These are phyloP conservation scores for Anguilla pacifica DNA, from an alignment of 2,797 vertebrate species.

Conservation along the genomic window DNA sequence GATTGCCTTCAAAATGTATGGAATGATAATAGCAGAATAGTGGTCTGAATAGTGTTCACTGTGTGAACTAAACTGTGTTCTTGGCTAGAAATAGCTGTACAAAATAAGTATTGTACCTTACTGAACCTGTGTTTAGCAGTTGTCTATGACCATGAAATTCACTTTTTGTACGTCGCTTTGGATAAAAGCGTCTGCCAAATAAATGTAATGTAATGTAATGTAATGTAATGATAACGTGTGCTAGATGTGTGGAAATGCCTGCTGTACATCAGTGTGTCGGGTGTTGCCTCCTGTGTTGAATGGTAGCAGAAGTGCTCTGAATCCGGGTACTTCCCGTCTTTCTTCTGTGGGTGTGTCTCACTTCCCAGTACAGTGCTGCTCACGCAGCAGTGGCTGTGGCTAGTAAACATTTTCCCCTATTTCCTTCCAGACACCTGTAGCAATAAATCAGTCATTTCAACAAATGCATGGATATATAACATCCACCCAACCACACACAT, in stretches of 20 bases:
- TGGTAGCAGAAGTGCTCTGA: not conserved
- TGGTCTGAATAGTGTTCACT: no score
- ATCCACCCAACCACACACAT: not conserved
- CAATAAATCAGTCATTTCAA: not conserved
- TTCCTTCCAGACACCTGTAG: not conserved
- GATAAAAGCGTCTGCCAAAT: no score
- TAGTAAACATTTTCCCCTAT: not conserved
- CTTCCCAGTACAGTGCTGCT: not conserved
- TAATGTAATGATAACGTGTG: not conserved
- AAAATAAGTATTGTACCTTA: no score
- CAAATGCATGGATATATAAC: not conserved
- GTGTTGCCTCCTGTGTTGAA: not conserved
- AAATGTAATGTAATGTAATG: no score
- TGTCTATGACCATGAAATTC: no score
- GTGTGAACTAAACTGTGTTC: no score
- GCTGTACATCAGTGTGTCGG: not conserved
- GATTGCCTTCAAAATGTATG: not conserved
- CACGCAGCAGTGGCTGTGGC: not conserved
- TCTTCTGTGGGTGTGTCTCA: constrained; percentile 25
- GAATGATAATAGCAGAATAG: not conserved
- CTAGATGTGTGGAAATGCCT: not conserved
- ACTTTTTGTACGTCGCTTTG: no score
- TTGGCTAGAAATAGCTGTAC: no score
- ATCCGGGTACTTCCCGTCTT: constrained; percentile 12
- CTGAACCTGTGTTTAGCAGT: no score